phyloP scores from a whole-genome alignment of 2,113 vertebrate species.

The Excalfactoria chinensis region DNA sequence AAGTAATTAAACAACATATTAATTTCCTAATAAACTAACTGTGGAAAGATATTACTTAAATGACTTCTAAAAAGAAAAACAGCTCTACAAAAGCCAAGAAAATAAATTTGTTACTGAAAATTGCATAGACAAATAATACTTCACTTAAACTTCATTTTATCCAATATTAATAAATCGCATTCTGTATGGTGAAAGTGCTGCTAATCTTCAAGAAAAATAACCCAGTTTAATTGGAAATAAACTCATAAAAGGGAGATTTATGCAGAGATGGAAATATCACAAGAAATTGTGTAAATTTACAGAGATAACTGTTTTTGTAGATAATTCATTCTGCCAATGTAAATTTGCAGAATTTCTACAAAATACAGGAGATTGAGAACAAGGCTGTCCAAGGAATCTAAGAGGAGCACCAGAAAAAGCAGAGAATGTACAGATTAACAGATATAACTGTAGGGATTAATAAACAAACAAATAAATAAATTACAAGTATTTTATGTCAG shows the following conservation, averaged over 20 bases:
- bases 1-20: neutral
- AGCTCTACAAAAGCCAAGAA: neutral
- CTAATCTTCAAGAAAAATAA: neutral
- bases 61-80: neutral
- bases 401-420: neutral
- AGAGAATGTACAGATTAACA: neutral
- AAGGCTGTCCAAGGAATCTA: neutral
- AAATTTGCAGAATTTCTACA: neutral
- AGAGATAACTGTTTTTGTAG: too few species aligned
- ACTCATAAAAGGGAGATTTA: neutral
- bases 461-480: neutral
- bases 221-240: neutral
- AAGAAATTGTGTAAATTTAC: neutral
- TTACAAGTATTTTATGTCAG: neutral
- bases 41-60: slow-evolving; percentile 1
- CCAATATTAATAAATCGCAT: neutral
- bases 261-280: neutral
- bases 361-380: fast-evolving
- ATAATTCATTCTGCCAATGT: neutral
- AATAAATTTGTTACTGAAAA: neutral
- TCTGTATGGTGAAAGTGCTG: neutral
- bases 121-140: neutral
- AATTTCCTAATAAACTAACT: neutral
- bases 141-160: neutral
- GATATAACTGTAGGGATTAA: neutral